Conservation (phyloP, 2,113 vertebrate species). For the Eudyptes chrysolophus region DNA sequence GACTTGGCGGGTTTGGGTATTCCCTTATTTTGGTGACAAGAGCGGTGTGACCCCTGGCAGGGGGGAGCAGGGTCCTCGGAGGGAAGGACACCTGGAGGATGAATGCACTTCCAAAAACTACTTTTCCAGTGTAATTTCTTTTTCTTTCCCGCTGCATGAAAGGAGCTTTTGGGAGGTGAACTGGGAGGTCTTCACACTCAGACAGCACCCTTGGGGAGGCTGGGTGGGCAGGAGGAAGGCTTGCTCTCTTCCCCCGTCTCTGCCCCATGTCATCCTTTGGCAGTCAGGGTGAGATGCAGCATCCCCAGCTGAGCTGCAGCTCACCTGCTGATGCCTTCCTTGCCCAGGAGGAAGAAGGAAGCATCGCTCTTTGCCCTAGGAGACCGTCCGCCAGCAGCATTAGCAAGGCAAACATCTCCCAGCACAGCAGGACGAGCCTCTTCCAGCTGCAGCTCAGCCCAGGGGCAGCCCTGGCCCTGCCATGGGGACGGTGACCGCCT, state of each 20-base stretch:
- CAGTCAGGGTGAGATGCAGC: neutral
- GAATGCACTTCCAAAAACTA: neutral
- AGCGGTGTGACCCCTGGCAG: neutral
- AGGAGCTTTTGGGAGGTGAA: neutral
- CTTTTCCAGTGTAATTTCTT: neutral
- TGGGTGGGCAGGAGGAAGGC: neutral
- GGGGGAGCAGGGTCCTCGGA: neutral
- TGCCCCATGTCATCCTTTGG: neutral
- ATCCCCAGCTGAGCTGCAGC: neutral
- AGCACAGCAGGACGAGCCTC: neutral
- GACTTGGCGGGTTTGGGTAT: neutral
- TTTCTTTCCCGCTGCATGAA: neutral
- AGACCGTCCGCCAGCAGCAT: neutral
- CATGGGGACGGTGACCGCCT: fast-evolving
- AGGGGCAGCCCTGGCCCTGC: neutral
- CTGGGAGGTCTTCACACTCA: neutral
- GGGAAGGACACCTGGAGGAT: neutral
- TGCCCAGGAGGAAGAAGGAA: neutral
- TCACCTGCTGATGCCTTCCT: too few species aligned
- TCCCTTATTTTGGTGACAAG: neutral
- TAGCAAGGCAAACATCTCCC: neutral
- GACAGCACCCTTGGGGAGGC: neutral
- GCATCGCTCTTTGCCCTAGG: neutral
- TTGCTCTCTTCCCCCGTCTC: neutral
- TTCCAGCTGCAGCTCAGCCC: neutral